Conservation (phyloP, 1,140 invertebrate genomes). For the Ceratitis capitata region DNA sequence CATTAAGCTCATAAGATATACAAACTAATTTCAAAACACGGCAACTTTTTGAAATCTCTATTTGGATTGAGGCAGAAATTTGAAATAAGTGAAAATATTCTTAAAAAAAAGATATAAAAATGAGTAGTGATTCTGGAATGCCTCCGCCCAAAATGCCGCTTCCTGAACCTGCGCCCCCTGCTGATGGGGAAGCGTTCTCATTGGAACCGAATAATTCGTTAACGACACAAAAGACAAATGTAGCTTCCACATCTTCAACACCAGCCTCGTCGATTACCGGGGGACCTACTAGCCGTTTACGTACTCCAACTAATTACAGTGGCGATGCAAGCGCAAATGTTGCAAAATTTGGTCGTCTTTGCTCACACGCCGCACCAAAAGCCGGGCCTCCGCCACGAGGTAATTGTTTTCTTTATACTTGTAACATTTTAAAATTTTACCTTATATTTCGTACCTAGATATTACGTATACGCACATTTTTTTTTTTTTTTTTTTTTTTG, state of each 20-base stretch:
- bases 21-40: too few relatives aligned
- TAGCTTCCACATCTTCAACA: conserved; percentile 45
- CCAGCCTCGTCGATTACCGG: conserved; percentile 49
- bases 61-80: too few relatives aligned
- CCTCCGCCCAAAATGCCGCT: not conserved
- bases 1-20: too few relatives aligned
- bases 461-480: too few relatives aligned
- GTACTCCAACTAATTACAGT: conserved; percentile 51
- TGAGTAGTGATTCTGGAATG: not conserved
- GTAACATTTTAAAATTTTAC: too few relatives aligned
- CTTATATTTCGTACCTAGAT: too few relatives aligned
- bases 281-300: conserved; percentile 51
- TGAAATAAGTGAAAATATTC: too few relatives aligned
- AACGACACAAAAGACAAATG: not conserved
- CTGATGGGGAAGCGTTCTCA: not conserved
- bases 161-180: not conserved
- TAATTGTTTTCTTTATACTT: too few relatives aligned
- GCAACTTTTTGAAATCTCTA: too few relatives aligned
- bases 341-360: conserved; percentile 56
- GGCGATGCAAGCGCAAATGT: conserved; percentile 52
- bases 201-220: not conserved
- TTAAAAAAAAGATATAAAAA: not conserved
- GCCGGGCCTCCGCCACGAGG: conserved; percentile 59
- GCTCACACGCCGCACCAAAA: conserved; percentile 56
- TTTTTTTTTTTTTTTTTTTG: too few relatives aligned